These are phyloP conservation scores for Xiphophorus birchmanni DNA, from an alignment of 2,797 vertebrate species.

Conservation along the genomic window DNA sequence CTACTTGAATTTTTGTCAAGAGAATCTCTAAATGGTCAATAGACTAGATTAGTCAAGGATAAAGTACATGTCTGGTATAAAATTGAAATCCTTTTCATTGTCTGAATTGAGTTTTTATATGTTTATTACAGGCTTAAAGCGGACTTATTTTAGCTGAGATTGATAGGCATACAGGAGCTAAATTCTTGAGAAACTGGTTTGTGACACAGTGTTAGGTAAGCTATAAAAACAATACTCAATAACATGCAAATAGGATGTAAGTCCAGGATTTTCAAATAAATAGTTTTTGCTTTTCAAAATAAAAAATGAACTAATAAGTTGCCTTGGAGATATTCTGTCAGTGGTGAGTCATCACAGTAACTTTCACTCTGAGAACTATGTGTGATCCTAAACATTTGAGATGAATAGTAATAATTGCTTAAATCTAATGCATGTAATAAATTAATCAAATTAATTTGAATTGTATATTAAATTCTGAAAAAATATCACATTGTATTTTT, in stretches of 20 bases:
- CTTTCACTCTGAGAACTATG: not conserved
- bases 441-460: not conserved
- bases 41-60: not conserved
- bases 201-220: not conserved
- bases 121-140: not conserved
- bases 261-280: not conserved
- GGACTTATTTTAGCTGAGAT: not conserved
- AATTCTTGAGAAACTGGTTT: not conserved
- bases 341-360: not conserved
- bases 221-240: not conserved
- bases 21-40: not conserved
- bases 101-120: not conserved
- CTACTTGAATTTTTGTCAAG: not conserved
- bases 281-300: not conserved
- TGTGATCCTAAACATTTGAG: not conserved
- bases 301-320: not conserved
- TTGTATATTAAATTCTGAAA: not conserved
- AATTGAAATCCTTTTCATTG: not conserved
- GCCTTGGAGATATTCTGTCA: not conserved
- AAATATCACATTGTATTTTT: no score
- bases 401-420: not conserved
- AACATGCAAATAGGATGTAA: not conserved
- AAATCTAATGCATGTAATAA: not conserved
- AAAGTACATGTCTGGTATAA: not conserved
- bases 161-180: not conserved